These are phyloP conservation scores for Beaufortia kweichowensis DNA, from an alignment of 2,113 vertebrate species.

Conservation along the genomic window DNA sequence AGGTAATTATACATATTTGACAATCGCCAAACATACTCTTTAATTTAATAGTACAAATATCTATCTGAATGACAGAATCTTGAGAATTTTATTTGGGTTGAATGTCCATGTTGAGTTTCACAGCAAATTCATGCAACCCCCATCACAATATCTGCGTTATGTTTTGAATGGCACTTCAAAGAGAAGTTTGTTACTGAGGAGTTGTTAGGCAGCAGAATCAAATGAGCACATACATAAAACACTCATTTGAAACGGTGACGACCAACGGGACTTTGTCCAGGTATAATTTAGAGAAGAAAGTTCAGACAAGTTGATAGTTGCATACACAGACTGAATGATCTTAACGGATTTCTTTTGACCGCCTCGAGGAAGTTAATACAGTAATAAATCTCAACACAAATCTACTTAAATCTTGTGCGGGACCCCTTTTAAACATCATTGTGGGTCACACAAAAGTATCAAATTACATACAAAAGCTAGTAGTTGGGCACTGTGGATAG, in stretches of 20 bases:
- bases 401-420: constrained; percentile 7
- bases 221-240: constrained; percentile 31
- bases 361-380: constrained; percentile 18
- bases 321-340: constrained; percentile 19
- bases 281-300: constrained; percentile 14
- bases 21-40: constrained; percentile 31
- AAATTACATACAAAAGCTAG: constrained; percentile 60
- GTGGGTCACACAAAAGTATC: constrained; percentile 46
- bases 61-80: constrained; percentile 21
- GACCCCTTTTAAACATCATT: constrained; percentile 31
- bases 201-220: constrained; percentile 40
- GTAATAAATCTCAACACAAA: constrained; percentile 22
- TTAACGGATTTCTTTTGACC: constrained; percentile 1
- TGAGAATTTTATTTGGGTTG: constrained; percentile 35
- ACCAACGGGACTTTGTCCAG: neutral
- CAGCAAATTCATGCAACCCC: constrained; percentile 66
- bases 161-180: constrained; percentile 64
- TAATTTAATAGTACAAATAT: constrained; percentile 33
- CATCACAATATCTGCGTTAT: constrained; percentile 57
- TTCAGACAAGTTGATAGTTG: constrained; percentile 5
- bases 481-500: constrained; percentile 65
- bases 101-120: constrained; percentile 30
- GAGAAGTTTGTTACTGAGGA: constrained; percentile 38
- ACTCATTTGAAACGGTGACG: constrained; percentile 15
- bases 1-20: constrained; percentile 34